Evolutionary conservation across 2,888 invertebrate species (phyloP).

Genomic region (Apodemia zela): DNA sequence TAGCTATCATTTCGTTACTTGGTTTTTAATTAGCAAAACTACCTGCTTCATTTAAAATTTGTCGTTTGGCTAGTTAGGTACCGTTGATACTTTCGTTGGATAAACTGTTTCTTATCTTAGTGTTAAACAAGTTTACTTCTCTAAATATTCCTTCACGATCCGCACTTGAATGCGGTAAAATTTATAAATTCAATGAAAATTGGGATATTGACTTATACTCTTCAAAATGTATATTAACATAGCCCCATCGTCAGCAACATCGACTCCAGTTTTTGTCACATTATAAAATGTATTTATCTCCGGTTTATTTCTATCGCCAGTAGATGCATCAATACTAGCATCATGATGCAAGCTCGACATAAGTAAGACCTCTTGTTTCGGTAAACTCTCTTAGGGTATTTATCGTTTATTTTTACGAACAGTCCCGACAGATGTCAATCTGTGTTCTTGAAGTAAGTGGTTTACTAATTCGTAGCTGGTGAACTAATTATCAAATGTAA

Average conservation of each 20-base stretch:
- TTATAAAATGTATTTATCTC: constrained; percentile 39
- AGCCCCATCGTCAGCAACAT: constrained; percentile 32
- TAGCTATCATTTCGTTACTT: no score
- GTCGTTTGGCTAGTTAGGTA: no score
- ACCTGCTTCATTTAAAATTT: no score
- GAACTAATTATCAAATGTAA: constrained; percentile 31
- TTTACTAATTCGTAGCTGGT: constrained; percentile 25
- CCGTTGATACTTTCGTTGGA: no score
- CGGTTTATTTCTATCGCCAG: constrained; percentile 34
- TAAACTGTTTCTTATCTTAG: no score
- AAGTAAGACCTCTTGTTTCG: constrained; percentile 29
- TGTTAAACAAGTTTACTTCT: no score
- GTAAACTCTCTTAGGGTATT: constrained; percentile 24
- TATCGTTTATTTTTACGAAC: constrained; percentile 28
- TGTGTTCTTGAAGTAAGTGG: constrained; percentile 24
- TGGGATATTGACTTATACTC: no score
- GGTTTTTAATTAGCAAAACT: no score
- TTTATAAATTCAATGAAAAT: no score
- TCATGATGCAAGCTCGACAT: constrained; percentile 40
- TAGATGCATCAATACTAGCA: constrained; percentile 35
- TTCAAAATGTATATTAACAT: no score
- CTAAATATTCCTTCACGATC: no score
- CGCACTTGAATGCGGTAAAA: no score
- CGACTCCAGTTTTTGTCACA: constrained; percentile 38
- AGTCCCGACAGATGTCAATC: constrained; percentile 22